A percentile compares a stretch with the other conserved stretches of the same genome.
phyloP scores from a whole-genome alignment of 2,888 invertebrate species.

The Platynereis dumerilii region DNA sequence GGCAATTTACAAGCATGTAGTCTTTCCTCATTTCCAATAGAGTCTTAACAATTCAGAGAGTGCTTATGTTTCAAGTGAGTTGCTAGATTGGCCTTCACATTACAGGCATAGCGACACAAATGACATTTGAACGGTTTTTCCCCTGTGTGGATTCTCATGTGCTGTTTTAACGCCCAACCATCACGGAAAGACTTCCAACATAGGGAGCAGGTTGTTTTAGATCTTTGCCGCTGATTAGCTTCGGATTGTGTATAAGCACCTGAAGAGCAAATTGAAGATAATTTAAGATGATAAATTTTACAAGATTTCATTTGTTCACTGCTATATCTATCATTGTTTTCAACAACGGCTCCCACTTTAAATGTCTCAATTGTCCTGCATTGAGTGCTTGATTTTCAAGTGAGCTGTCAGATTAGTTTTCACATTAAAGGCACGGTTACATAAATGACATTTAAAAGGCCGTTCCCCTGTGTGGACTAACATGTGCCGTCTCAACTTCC shows the following conservation, averaged over 20 bases:
- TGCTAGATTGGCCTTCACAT: not conserved
- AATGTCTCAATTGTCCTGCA: not conserved
- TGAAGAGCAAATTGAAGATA: no score
- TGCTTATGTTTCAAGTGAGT: no score
- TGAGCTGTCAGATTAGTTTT: not conserved
- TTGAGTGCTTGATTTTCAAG: not conserved
- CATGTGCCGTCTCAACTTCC: conserved; percentile 1
- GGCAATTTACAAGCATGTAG: no score
- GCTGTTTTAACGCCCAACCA: conserved; percentile 5
- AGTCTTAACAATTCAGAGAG: no score
- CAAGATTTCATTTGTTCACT: no score
- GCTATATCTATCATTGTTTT: no score
- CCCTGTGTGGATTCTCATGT: conserved; percentile 15
- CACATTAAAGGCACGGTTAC: no score
- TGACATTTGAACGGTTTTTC: conserved; percentile 14
- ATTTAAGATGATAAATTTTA: no score
- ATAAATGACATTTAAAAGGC: not conserved
- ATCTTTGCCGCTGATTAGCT: no score
- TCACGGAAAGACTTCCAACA: conserved; percentile 10
- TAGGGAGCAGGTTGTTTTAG: not conserved
- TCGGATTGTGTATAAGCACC: no score
- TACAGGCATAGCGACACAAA: conserved; percentile 4
- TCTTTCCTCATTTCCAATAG: no score
- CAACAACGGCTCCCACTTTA: no score
- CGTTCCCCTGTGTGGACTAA: not conserved